Evolutionary conservation across 92 coral and sea anemone species (phyloP), one percentile per base, ranked within the genome.

Genomic region (Diadumene lineata): DNA sequence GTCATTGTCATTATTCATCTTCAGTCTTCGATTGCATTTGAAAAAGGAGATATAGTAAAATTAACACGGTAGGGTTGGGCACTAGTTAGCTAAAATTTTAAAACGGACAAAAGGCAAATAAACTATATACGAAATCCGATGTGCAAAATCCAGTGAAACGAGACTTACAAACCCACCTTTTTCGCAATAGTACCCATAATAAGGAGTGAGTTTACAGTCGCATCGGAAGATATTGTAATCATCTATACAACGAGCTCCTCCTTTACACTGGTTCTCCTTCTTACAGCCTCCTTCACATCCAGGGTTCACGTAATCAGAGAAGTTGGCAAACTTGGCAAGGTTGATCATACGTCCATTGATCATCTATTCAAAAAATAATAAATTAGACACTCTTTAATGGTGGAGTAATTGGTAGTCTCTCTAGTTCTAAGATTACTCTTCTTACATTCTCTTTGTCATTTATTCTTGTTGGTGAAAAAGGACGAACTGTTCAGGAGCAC

Each of bases 171-270:
- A 33, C 50, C 32, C 31, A 87, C 97, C 97, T 56, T 70, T 22
- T 16, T 79, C 82, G 51, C 97, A 91, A 79, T 84, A 91, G 82
- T 81, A 91, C 0, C 92, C 97, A 55, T 91, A 84, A 70, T 74
- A 91, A 21, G 97, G 97, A 21, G 92, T 89, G 32, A 81, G 81
- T 61, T 86, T 85, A 50, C 97, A 91, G 75, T 91, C 83, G 64
- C 97, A 91, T 29, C 69, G 30, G 66, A 88, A 91, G 11, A 91
- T 80, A 67, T 91, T 87, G 80, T 87, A 91, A 71, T 81, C 79
- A 75, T 91, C 97, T 9, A 85, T 50, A 43, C 97, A 91, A 25
- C 81, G 82, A 0, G 86, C 84, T 3, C 86, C 79, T 15, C 83
- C 83, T 78, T 75, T 61, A 69, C 97, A 91, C 11, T 72, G 31